Percentiles rank a stretch among this genome's conserved stretches.
Evolutionary conservation across 2,888 invertebrate genomes (phyloP).

Genomic region (Cremastobaeus sp.): DNA sequence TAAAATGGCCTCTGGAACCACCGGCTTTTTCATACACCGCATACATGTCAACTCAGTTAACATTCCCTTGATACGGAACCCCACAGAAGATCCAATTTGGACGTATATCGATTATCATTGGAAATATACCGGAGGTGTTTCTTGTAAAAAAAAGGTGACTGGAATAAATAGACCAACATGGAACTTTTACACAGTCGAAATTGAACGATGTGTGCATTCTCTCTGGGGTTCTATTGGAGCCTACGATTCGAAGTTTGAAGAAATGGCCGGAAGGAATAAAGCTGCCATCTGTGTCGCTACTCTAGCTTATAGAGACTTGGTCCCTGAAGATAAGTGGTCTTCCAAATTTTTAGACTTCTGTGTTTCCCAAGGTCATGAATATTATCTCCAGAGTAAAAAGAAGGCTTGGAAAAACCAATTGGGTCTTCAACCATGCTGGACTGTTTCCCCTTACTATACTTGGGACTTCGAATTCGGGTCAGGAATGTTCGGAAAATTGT

Average conservation of each 20-base stretch:
- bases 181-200: slow-evolving; percentile 73
- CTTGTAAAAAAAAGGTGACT: slow-evolving; percentile 2
- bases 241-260: slow-evolving; percentile 70
- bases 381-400: slow-evolving; percentile 70
- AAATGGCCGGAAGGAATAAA: slow-evolving; percentile 70
- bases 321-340: slow-evolving; percentile 72
- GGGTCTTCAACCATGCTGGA: slow-evolving; percentile 67
- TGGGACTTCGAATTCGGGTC: slow-evolving; percentile 70
- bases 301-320: slow-evolving; percentile 70
- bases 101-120: slow-evolving; percentile 75
- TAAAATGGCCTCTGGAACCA: slow-evolving; percentile 68
- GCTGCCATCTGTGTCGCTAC: slow-evolving; percentile 71
- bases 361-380: slow-evolving; percentile 72
- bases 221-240: slow-evolving; percentile 74
- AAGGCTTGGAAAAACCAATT: slow-evolving; percentile 66
- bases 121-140: slow-evolving; percentile 63
- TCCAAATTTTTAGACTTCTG: slow-evolving; percentile 73
- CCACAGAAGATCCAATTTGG: slow-evolving; percentile 76
- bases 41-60: slow-evolving; percentile 72
- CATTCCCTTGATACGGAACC: slow-evolving; percentile 62
- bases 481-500: slow-evolving; percentile 32
- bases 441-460: slow-evolving; percentile 67
- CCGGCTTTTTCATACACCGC: slow-evolving; percentile 74
- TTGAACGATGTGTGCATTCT: slow-evolving; percentile 72
- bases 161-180: slow-evolving; percentile 63